phyloP scores from a whole-genome alignment of 2,797 vertebrate genomes.

The Tinamus major region DNA sequence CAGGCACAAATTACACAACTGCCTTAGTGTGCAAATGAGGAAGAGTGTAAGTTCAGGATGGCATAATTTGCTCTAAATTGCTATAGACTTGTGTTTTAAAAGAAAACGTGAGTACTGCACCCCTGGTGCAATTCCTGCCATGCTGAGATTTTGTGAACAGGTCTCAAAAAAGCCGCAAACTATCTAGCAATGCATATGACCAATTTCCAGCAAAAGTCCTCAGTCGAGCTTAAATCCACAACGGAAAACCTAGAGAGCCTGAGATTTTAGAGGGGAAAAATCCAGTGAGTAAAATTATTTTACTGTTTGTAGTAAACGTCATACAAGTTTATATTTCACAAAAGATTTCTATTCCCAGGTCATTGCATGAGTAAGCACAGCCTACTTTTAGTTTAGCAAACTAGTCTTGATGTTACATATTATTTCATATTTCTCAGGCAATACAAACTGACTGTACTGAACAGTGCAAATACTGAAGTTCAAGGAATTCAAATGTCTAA shows the following conservation, averaged over 20 bases:
- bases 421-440: conserved; percentile 13
- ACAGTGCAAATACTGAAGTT: not conserved
- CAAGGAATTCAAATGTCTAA: conserved; percentile 5
- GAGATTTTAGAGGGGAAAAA: not conserved
- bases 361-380: conserved; percentile 41
- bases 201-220: not conserved
- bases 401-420: not conserved
- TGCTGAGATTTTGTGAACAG: not conserved
- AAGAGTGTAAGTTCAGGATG: not conserved
- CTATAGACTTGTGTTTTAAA: not conserved
- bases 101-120: not conserved
- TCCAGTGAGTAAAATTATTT: not conserved
- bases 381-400: conserved; percentile 45
- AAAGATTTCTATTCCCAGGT: not conserved
- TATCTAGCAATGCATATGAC: not conserved
- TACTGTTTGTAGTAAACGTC: conserved; percentile 11
- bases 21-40: not conserved
- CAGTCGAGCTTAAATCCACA: not conserved
- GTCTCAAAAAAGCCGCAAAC: not conserved
- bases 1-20: not conserved
- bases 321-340: not conserved
- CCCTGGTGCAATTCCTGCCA: not conserved
- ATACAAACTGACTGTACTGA: not conserved
- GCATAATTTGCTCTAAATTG: not conserved
- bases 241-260: not conserved